Base-by-base conservation (phyloP, 2,113 vertebrate species). In the Myotis yumanensis region DNA sequence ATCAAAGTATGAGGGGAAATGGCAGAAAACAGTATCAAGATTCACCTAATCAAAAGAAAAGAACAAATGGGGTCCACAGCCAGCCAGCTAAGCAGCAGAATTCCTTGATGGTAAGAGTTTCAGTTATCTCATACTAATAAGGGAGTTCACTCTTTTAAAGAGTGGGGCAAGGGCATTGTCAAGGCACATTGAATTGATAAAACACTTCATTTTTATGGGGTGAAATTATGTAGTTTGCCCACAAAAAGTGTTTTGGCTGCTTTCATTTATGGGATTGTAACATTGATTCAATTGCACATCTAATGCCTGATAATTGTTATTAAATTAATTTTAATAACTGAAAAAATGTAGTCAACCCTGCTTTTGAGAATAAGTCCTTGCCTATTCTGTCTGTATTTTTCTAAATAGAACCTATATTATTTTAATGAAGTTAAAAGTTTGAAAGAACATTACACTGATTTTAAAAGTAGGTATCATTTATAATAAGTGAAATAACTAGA, bases 1-100 rank as follows among this genome's bases (percentile, higher is more conserved):
- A 96, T 98, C 98, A 98, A 87, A 98, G 90, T 97, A 52, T 98
- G 86, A 99, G 97, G 97, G 97, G 97, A 95, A 99, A 98, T 97
- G 99, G 99, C 71, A 99, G 97, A 98, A 99, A 99, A 97, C 98
- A 98, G 90, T 90, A 98, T 87, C 99, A 99, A 96, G 99, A 99
- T 15, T 98, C 98, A n/a, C 98, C 98, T 35, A 98, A 96, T 95
- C 98, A 98, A 95, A 99, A 99, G 98, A 99, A 99, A 96, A 98
- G 98, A 97, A 89, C 97, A 86, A 99, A 98, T 43, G 99, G 98
- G 86, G 81, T 98, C 73, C 98, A 98, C 79, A 98, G 80, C 97
- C 99, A 98, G 62, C 98, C 98, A 91, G 83, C 95, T 32, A 98
- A 98, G 94, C 98, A 95, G 10, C 98, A 97, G 94, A 98, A 95